Base-by-base conservation (phyloP, 2,797 vertebrate species). In the Falco concolor region DNA sequence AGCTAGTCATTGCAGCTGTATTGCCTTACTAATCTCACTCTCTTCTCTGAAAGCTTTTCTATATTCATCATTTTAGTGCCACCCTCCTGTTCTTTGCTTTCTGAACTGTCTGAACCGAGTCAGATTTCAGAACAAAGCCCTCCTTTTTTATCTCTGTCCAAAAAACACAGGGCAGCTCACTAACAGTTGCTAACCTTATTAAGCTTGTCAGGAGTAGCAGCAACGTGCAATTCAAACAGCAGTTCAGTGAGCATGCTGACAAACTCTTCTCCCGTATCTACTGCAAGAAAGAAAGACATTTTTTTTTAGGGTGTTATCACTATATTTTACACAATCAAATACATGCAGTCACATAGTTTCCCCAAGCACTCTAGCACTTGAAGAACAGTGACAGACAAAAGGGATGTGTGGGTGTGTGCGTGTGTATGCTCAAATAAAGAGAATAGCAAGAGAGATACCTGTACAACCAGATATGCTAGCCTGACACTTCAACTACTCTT, bases 151-250 rank as follows among this genome's bases (percentile, higher is more conserved):
- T 44, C 38, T 50, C 49, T 53, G 54, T 25, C n/a, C 83, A 75
- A 12, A 34, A 25, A 64, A 64, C 21, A 20, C 49, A 84, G 45
- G 57, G 53, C 36, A 87, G 61, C 36, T 81, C 67, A 25, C 20
- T 23, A 67, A 28, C 6, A 53, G 49, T 63, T 49, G 75, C 98
- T 80, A 82, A 99, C 99, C 99, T 99, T 99, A 96, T 99, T 99
- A 65, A 99, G 99, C 96, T 99, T 99, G 97, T 99, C 99, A 68
- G 99, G 99, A 4, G 99, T 99, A 74, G 99, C 99, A 49, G 99
- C 99, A 21, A 99, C 97, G 10, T 99, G 99, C 87, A 99, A 97
- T 95, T 99, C 99, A 97, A 99, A 99, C 40, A 99, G 98, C 92
- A 99, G 98, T 96, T 99, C 99, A 1, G 99, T 99, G 45, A 99